phyloP scores from a whole-genome alignment of 2,888 invertebrate species.

The Spicauda simplicius region DNA sequence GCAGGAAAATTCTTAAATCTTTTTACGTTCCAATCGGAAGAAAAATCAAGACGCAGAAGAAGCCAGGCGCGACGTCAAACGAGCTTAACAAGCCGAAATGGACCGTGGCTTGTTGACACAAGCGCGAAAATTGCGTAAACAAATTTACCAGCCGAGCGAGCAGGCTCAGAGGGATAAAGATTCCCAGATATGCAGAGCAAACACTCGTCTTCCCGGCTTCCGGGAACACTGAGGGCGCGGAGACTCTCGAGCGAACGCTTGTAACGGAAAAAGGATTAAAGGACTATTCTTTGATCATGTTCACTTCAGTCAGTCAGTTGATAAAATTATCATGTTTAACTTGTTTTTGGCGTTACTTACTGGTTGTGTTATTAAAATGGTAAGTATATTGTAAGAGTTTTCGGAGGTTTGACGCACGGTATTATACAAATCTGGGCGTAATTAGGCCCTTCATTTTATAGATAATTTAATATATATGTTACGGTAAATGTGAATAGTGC shows the following conservation, averaged over 20 bases:
- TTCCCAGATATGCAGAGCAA: slow-evolving; percentile 33
- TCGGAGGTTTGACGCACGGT: too few relatives aligned
- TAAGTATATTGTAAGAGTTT: too few relatives aligned
- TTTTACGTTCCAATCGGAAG: slow-evolving; percentile 19
- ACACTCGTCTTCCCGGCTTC: slow-evolving; percentile 22
- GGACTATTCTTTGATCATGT: too few relatives aligned
- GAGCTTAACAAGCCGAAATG: slow-evolving; percentile 34
- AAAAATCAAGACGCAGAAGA: slow-evolving; percentile 16
- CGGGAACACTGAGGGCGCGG: neutral
- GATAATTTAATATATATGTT: too few relatives aligned
- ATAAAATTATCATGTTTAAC: too few relatives aligned
- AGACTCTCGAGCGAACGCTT: neutral
- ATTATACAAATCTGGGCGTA: too few relatives aligned
- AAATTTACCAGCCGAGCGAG: slow-evolving; percentile 32
- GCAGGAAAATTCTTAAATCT: neutral
- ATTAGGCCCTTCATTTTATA: too few relatives aligned
- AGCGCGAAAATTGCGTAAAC: slow-evolving; percentile 36
- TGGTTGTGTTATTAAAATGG: too few relatives aligned
- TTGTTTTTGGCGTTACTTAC: too few relatives aligned
- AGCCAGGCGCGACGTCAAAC: slow-evolving; percentile 19
- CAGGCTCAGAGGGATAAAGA: slow-evolving; percentile 20
- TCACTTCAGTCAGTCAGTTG: too few relatives aligned
- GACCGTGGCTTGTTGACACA: slow-evolving; percentile 32
- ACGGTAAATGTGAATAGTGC: too few relatives aligned
- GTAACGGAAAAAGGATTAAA: neutral